Base-by-base conservation (phyloP, 2,113 vertebrate species). In the Channa argus region DNA sequence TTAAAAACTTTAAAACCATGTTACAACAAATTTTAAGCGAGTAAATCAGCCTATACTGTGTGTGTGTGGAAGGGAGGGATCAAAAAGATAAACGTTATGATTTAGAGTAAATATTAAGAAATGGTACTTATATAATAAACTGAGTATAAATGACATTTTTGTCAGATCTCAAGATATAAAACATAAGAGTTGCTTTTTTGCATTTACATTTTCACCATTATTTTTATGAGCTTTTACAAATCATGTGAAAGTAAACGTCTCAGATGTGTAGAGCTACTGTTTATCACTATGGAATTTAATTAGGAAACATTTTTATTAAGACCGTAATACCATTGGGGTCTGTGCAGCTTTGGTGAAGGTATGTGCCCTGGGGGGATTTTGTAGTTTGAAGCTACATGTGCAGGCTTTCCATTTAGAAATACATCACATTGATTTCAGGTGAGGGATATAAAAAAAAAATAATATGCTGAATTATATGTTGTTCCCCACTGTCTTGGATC, bases 221-320 rank as follows among this genome's bases (percentile, higher is more conserved):
- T 53, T 12, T 24, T 33, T 0, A 1, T 59, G 36, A 62, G n/a
- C 9, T 5, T 39, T 34, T 69, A 50, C 1, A 24, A 10, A 36
- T 14, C n/a, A 4, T 46, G 38, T 49, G 24, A 65, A 52, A 39
- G 24, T 1, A 60, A 37, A 34, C 51, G 49, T 66, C 13, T 5
- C 8, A 45, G 9, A 58, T 70, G 41, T 39, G 5, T 41, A 13
- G 43, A 0, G 56, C 65, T 39, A 49, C 56, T 62, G 43, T 38
- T 50, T 52, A 0, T 72, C 12, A 65, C 52, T 60, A 55, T 50
- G 58, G 63, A n/a, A 38, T 77, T 36, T 68, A 10, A 50, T 13
- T 14, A 11, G 43, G 13, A 74, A 73, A 54, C 4, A 13, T 39
- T 50, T 6, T 53, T 55, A 9, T 68, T 10, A 39, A 34, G 5